phyloP scores from a whole-genome alignment of 2,888 invertebrate genomes.

The Molorchus minor region DNA sequence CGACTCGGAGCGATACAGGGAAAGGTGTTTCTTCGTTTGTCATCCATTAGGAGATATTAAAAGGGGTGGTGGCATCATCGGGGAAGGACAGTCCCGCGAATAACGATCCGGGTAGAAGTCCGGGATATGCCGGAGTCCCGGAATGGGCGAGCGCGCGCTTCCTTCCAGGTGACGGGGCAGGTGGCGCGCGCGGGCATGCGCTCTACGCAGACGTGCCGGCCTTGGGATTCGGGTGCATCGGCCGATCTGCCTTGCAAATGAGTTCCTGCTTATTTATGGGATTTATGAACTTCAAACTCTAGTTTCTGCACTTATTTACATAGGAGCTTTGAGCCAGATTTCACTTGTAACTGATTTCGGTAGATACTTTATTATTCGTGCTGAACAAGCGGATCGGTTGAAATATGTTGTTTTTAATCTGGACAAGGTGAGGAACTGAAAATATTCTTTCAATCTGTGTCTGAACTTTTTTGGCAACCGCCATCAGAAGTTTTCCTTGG shows the following conservation, averaged over 20 bases:
- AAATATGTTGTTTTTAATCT: too few species aligned
- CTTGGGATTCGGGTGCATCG: slow-evolving; percentile 60
- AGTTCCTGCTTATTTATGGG: slow-evolving; percentile 62
- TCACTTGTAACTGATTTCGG: slow-evolving; percentile 18
- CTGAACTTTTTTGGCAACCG: too few species aligned
- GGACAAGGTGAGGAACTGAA: too few species aligned
- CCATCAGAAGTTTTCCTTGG: too few species aligned
- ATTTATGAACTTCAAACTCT: slow-evolving; percentile 63
- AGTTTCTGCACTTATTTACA: slow-evolving; percentile 27
- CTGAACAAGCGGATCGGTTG: too few species aligned
- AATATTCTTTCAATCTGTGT: too few species aligned
- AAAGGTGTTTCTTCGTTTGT: slow-evolving; percentile 46
- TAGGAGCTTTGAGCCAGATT: slow-evolving; percentile 17
- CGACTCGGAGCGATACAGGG: slow-evolving; percentile 19
- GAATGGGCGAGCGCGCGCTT: slow-evolving; percentile 44
- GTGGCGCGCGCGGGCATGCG: slow-evolving; percentile 40
- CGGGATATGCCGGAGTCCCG: slow-evolving; percentile 45
- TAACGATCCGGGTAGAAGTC: slow-evolving; percentile 61
- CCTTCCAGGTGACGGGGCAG: slow-evolving; percentile 49
- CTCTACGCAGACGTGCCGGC: slow-evolving; percentile 46
- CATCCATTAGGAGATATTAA: slow-evolving; percentile 59
- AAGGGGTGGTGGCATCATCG: slow-evolving; percentile 58
- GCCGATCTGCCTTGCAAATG: slow-evolving; percentile 63
- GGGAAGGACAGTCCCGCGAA: slow-evolving; percentile 60
- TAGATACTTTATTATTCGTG: too few species aligned